Evolutionary conservation across 2,888 invertebrate genomes (phyloP).

Genomic region (Tenthredo mesomela): DNA sequence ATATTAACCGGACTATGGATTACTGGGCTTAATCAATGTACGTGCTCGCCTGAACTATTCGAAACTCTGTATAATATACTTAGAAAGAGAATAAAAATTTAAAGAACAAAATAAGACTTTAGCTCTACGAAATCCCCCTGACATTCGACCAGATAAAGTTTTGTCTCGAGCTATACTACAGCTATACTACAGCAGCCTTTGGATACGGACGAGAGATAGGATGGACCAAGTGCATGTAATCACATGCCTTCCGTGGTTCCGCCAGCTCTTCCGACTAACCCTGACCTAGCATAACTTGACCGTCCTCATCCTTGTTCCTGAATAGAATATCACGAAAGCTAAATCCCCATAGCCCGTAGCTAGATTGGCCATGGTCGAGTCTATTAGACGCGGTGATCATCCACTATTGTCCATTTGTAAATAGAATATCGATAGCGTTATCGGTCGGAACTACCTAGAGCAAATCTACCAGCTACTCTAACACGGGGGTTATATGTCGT

Average conservation of each 20-base stretch:
- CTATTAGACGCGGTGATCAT: conserved; percentile 68
- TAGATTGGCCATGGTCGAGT: conserved; percentile 42
- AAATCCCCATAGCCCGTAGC: neutral
- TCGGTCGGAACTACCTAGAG: conserved; percentile 43
- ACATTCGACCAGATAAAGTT: neutral
- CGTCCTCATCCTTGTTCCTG: conserved; percentile 21
- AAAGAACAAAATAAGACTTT: neutral
- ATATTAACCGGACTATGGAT: neutral
- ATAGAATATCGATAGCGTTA: conserved; percentile 63
- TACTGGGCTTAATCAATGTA: neutral
- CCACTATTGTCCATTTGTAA: conserved; percentile 67
- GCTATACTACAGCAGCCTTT: conserved; percentile 49
- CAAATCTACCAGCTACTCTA: conserved; percentile 52
- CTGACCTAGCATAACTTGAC: conserved; percentile 36
- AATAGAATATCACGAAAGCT: conserved; percentile 14
- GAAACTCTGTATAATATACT: neutral
- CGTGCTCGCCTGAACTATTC: neutral
- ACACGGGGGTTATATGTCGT: neutral
- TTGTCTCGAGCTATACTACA: conserved; percentile 9
- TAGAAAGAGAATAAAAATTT: neutral
- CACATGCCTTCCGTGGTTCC: conserved; percentile 60
- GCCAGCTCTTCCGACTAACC: conserved; percentile 2
- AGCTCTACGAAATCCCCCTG: neutral
- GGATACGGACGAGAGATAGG: conserved; percentile 65
- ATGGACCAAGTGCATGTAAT: conserved; percentile 64